Evolutionary conservation across 2,888 invertebrate genomes (phyloP).

Genomic region (Heliconius charithonia): DNA sequence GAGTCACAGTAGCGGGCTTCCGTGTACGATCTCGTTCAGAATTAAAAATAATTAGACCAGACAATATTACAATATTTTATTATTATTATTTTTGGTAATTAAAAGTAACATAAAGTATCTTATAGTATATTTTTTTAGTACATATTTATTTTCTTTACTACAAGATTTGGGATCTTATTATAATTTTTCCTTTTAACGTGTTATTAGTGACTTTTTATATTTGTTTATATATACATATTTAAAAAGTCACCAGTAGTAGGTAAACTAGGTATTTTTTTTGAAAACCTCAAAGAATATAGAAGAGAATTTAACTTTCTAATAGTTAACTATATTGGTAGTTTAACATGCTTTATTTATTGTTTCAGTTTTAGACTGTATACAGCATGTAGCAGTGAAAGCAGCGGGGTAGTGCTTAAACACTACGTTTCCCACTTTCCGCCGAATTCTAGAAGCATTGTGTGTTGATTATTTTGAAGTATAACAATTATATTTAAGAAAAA

Average conservation of each 20-base stretch:
- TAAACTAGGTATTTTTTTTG: background rate
- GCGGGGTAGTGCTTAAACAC: too few species aligned
- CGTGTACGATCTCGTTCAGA: conserved; percentile 59
- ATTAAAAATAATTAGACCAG: conserved; percentile 42
- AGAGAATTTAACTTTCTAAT: background rate
- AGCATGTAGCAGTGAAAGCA: too few species aligned
- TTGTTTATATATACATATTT: background rate
- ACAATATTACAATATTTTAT: background rate
- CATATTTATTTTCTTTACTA: background rate
- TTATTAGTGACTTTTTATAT: background rate
- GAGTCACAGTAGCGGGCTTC: conserved; percentile 80
- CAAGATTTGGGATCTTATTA: background rate
- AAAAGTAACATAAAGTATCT: too few species aligned
- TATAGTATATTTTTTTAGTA: background rate
- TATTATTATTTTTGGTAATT: background rate
- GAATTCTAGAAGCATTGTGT: too few species aligned
- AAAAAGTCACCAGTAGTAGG: too few species aligned
- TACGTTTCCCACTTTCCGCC: too few species aligned
- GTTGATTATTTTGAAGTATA: background rate
- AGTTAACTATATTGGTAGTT: background rate
- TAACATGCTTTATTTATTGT: background rate
- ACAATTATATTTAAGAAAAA: conserved; percentile 31
- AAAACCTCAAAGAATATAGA: background rate
- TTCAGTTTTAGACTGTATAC: too few species aligned
- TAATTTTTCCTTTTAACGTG: background rate